phyloP scores from a whole-genome alignment of 2,888 invertebrate species.

The Caenorhabditis panamensis region DNA sequence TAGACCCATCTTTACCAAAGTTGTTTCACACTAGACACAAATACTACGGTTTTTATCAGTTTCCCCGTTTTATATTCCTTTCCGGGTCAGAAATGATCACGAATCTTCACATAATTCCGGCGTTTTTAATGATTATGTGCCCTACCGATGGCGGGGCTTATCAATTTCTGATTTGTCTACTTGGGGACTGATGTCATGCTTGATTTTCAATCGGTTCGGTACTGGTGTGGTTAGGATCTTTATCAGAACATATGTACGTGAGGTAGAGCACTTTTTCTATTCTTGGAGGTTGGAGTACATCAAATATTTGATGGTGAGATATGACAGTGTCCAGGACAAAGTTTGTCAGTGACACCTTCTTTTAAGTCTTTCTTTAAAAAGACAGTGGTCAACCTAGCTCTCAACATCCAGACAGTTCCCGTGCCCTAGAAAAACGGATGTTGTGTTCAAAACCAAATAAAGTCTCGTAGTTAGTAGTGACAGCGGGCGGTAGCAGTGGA shows the following conservation, averaged over 20 bases:
- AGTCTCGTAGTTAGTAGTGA: slow-evolving; percentile 44
- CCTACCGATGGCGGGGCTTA: neutral
- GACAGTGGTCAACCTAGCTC: too few species aligned
- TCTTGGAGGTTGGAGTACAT: neutral
- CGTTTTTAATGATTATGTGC: slow-evolving; percentile 7
- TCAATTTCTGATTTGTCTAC: neutral
- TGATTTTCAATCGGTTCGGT: neutral
- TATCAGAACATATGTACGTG: neutral
- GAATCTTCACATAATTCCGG: neutral
- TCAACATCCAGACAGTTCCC: too few species aligned
- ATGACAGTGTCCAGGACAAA: too few species aligned
- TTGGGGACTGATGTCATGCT: neutral
- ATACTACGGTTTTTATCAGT: neutral
- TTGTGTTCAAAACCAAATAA: slow-evolving; percentile 44
- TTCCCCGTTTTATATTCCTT: neutral
- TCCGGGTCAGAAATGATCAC: neutral
- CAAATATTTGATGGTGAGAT: neutral
- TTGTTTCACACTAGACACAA: slow-evolving; percentile 46
- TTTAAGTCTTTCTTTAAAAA: too few species aligned
- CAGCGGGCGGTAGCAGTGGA: slow-evolving; percentile 40
- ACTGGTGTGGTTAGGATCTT: neutral
- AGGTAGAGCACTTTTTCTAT: neutral
- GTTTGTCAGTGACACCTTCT: neutral
- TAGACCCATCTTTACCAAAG: neutral
- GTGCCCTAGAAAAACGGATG: too few species aligned